Conservation (phyloP, 2,113 vertebrate genomes). For the Antechinus stuartii region DNA sequence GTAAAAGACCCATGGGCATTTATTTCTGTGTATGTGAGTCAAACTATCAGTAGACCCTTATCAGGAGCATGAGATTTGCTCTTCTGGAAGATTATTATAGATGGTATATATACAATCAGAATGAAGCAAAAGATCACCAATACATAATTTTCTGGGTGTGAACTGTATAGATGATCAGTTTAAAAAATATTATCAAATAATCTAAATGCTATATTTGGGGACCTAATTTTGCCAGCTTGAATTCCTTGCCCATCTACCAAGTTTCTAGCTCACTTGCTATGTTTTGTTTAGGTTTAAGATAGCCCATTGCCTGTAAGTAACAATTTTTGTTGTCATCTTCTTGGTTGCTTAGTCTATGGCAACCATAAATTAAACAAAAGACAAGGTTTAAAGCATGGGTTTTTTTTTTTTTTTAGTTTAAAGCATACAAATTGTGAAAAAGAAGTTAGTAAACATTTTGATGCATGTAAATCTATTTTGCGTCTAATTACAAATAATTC, state of each 20-base stretch:
- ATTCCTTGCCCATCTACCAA: not conserved
- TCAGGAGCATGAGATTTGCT: not conserved
- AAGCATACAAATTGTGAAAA: not conserved
- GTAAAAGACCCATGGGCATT: not conserved
- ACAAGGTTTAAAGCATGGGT: not conserved
- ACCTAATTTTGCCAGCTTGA: not conserved
- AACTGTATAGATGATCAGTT: not conserved
- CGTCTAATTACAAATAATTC: conserved; percentile 27
- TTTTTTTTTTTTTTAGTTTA: conserved; percentile 26
- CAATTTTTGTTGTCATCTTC: not conserved
- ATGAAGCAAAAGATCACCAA: not conserved
- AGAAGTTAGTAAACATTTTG: conserved; percentile 31
- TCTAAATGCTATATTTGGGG: not conserved
- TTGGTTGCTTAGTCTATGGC: conserved; percentile 26
- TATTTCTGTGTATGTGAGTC: not conserved
- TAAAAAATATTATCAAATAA: not conserved
- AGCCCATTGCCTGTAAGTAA: not conserved
- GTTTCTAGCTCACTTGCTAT: not conserved
- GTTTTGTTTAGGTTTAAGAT: not conserved
- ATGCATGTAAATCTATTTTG: not conserved
- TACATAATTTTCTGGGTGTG: not conserved
- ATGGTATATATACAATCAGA: not conserved
- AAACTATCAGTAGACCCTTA: not conserved
- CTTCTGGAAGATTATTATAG: not conserved
- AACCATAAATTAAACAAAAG: not conserved